Base-by-base conservation (phyloP, 2,888 invertebrate species). In the Eurois occulta region DNA sequence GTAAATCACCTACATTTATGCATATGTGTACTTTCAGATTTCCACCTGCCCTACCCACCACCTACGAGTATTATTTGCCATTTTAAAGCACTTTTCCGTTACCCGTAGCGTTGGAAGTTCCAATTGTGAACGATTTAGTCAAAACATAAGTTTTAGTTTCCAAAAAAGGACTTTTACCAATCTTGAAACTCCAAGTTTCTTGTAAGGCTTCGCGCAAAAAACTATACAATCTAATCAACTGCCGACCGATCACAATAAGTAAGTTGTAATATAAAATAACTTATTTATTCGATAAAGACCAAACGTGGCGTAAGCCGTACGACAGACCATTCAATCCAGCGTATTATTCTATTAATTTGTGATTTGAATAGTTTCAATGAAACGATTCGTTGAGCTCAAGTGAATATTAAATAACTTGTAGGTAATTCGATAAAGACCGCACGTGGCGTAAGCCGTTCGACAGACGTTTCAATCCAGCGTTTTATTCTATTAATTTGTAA, bases 331-430 rank as follows among this genome's bases (percentile, higher is more conserved):
- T 86, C 84, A 88, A 89, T 89, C 77, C 48, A 81, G 80, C 80
- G 80, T 86, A 86, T 84, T 80, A 88, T 90, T 90, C 86, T 85
- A 87, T 90, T 90, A 91, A 91, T 91, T 89, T 87, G 81, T 89
- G 86, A 90, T 90, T 84, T 84, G 87, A 70, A 87, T 87, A 76
- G 43, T 76, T 79, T 80, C 91, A 94, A 94, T 92, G 91, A 92
- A 91, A 90, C 90, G 91, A 94, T 95, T 95, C 90, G 95, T 89
- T 90, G 88, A 94, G 94, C 93, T 93, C 92, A 60, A 68, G n/a
- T 69, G 16, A 35, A 43, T 43, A 43, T 43, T 16, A 72, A 74
- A 70, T 66, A 70, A 72, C 28, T 55, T 72, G 10, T 69, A 65
- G 72, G 10, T 71, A 66, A 78, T 77, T 77, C 43, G n/a, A 58